Evolutionary conservation across 2,797 vertebrate genomes (phyloP), one percentile per base, ranked within the genome.

Genomic region (Poeciliopsis paucimaculata): DNA sequence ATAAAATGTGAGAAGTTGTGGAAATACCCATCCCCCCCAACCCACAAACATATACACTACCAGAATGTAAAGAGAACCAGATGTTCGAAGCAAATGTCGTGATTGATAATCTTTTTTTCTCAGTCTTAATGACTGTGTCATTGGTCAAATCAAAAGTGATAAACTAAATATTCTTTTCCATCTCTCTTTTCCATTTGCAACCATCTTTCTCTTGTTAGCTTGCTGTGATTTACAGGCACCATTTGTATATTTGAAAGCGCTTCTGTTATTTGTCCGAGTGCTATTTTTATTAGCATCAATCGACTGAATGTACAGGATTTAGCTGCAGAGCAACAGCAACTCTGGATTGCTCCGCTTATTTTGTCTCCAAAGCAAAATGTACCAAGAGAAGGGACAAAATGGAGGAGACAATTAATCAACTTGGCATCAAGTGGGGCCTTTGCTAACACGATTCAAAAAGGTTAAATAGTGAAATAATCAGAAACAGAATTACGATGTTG

Each of bases 301-400:
- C 5, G 3, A 79, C 46, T 43, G 16, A 43, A 53, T 13, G 34
- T 51, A 41, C 39, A 28, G 45, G 23, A 74, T 74, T 74, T 43
- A 26, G 20, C 46, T 72, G 41, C 28, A 47, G 72, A 60, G 53
- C 41, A 41, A 34, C n/a, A 60, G 46, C 36, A 43, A 39, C 51
- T 46, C 53, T 39, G 60, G 72, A 34, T 34, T 26, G 28, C n/a
- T 79, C n/a, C 13, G 26, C 26, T 34, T 26, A 45, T 66, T 74
- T 66, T 31, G 72, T 20, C 51, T 55, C 41, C 10, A 78, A 46
- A 31, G 28, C 73, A 71, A 80, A 68, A 74, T 28, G 13, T 72
- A 72, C 43, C 43, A n/a, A 46, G 47, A 45, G 45, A 73, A 68
- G 45, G 39, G 60, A 45, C 45, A 57, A 46, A 36, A 70, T n/a